Evolutionary conservation across 1,140 invertebrate genomes (phyloP), one percentile per base, ranked within the genome.

Genomic region (Zaprionus africanus): DNA sequence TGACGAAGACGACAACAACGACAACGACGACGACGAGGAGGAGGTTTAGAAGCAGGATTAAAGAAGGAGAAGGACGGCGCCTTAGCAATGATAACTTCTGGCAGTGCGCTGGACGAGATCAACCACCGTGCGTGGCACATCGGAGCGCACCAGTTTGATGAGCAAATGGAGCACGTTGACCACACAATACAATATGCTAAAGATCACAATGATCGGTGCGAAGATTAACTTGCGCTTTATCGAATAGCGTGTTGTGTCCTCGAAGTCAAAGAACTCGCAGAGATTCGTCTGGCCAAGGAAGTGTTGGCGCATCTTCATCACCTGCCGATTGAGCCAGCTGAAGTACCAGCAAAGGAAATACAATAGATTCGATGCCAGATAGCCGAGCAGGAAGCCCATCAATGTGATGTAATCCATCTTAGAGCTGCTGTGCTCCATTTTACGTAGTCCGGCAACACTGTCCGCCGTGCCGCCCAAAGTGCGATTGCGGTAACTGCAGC

Each of bases 351-450:
- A 86, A 0, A 92, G 28, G 13, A 85, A 82, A 13, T 73, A 78
- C 6, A 91, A 43, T 13, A 67, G 19, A 24, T 88, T 83, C 19
- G 90, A 92, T 1, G 73, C 46, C 1, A 90, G 28, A 34, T 82
- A 75, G 22, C 79, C 86, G 13, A 87, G 62, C 24, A 92, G 49
- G 4, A 91, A 66, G 5, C 90, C 90, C 2, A 73, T 4, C 46
- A 92, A 38, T 11, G 91, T 92, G 13, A 92, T 81, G 31, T 91
- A 90, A 51, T 92, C 84, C 77, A 92, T 81, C 15, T 79, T 82
- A 13, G 79, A 70, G 17, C 6, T 11, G 19, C 7, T 5, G 11
- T 22, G 22, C 1, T 6, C 17, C 17, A 19, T 5, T 1, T 19
- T 19, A 6, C 53, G 15, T 6, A 9, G 2, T 31, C 15, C 36